Base-by-base conservation (phyloP, 1,140 invertebrate genomes). In the Mycetomoellerius zeteki region DNA sequence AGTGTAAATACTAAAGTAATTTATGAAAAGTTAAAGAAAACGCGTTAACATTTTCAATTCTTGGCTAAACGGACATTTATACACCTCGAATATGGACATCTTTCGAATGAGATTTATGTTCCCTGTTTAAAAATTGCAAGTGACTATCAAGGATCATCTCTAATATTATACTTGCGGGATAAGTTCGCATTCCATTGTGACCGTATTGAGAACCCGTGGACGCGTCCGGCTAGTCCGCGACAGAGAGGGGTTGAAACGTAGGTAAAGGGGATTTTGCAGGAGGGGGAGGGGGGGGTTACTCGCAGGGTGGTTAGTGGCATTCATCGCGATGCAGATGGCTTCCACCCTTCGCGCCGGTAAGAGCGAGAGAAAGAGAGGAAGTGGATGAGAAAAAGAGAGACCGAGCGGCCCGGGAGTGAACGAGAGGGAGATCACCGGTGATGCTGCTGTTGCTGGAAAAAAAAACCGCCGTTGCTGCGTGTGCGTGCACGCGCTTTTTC, bases 311-410 rank as follows among this genome's bases (percentile, higher is more conserved):
- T 88, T 89, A 90, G 89, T 89, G 90, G 94, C 94, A 95, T 95
- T 95, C 94, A 95, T 95, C 90, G 93, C 92, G 93, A 95, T 95
- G 94, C 94, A 95, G 94, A 94, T 95, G 94, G 94, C 92, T 94
- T 94, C 93, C 93, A 93, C 92, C 93, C 94, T 92, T 93, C 92
- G 87, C 89, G 86, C 89, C 89, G 54, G 75, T 54, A 12, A 86
- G 73, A 72, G 64, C 58, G 47, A 88, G 65, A 81, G 71, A 65
- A 52, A 71, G 86, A 62, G 80, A 87, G 80, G 84, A 62, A 75
- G 72, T 78, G 54, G 47, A 60, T 75, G 62, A 87, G 85, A 56
- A 27, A 60, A 62, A 65, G 67, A 64, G 50, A 58, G 69, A 50
- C 0, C 37, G 54, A 54, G 37, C 27, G 50, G 37, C 10, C 10